Base-by-base conservation (phyloP, 1,140 invertebrate genomes). In the Drosophila bipectinata region DNA sequence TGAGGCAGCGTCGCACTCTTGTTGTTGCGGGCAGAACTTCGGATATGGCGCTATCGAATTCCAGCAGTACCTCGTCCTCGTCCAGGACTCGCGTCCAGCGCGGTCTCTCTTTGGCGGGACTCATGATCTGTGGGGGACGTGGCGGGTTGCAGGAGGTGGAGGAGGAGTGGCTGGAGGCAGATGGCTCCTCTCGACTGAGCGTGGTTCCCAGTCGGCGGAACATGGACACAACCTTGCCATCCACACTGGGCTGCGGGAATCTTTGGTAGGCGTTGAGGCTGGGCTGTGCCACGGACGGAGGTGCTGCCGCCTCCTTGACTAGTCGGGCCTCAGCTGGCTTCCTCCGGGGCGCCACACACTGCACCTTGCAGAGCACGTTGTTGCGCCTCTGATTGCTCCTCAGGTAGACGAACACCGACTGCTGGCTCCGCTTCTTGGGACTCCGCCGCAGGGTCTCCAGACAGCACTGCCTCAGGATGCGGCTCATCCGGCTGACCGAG, bases 151-250 rank as follows among this genome's bases (percentile, higher is more conserved):
- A n/a, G 12, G 54, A 15, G 24, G 54, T 28, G 56, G 60, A 26
- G 21, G 14, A 7, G 15, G 1, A 24, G 7, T n/a, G 47, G 12
- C 30, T 67, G 37, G 34, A 37, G 30, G 6, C 41, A 3, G 8
- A 2, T 34, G 32, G 12, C 10, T 60, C 26, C 30, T 73, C 53
- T 21, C 63, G 51, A 34, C 88, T 83, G 1, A 91, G 71, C 1
- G 90, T 90, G 37, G 90, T 91, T 45, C 90, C 90, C 56, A 91
- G 34, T 0, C 90, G 84, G 0, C 90, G 66, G 41, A 91, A 83
- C 90, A 91, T 91, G 63, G 90, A 78, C 55, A 91, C 90, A 18
- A 91, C 84, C 45, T 91, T 91, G 24, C 90, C 90, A 72, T 91
- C 90, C 28, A 91, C 81, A 14, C 79, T 75, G n/a, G 87, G 88